Evolutionary conservation across 2,888 invertebrate species (phyloP), one percentile per base, ranked within the genome.

Genomic region (Tiliacea citrago): DNA sequence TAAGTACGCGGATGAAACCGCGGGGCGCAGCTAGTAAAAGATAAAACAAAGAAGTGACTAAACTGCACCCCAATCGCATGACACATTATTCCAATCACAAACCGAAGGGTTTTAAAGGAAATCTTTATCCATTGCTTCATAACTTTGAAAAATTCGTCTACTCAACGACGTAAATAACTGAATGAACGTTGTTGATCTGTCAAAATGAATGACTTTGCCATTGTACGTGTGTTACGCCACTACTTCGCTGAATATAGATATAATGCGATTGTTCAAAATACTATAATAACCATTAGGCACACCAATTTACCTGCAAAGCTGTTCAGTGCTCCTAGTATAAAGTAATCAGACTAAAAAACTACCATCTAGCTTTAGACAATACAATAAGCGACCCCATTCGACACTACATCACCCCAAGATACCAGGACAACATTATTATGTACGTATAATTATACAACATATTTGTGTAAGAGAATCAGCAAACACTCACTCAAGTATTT

Each of bases 391-490:
- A 0, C n/a, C 8, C 60, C 12, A 53, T 58, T 29, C 39, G 12
- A 39, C 13, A 55, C 42, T 45, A 57, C 8, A 65, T 2, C 24
- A 42, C 16, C 53, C 47, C n/a, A 29, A 77, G 51, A 57, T 68
- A 76, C 12, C 45, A 45, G 49, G 42, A 75, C 53, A 71, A 68
- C 58, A 53, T 62, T 61, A 60, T 78, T 35, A 71, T 45, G 18
- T 47, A 24, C 9, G 49, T 53, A 49, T n/a, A 62, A 55, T 62
- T 29, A 66, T 29, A 58, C 49, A 57, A 74, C 63, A 72, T 81
- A 71, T 80, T 77, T 74, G 75, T 71, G 21, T 70, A 49, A 60
- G 57, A 65, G 79, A 73, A 82, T 85, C 66, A 73, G 68, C 73
- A 82, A 78, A 77, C 63, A 74, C 47, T 72, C 57, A 58, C 55